Evolutionary conservation across 2,888 invertebrate genomes (phyloP), one percentile per base, ranked within the genome.

Genomic region (Frankliniella intonsa): DNA sequence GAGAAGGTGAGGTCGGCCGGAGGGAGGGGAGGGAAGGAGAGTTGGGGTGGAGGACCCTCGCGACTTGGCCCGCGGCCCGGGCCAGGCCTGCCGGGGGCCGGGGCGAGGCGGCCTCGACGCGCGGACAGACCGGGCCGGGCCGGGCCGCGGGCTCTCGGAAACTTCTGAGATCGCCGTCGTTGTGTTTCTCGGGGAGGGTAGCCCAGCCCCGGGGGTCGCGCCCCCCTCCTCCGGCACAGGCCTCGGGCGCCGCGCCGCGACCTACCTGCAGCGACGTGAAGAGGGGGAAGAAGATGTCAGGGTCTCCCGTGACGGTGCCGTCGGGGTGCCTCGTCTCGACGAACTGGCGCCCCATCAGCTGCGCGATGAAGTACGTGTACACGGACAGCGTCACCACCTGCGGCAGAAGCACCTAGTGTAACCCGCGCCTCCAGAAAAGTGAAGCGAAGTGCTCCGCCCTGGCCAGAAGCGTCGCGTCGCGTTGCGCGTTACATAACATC

Each of bases 361-460:
- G 95, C 10, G 96, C 95, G 83, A 96, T 92, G 88, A 97, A 97
- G 88, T 97, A 97, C 12, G 95, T 94, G 88, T 97, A 97, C 82
- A 97, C 91, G 17, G 97, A 95, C 85, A 97, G 89, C 1, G 97
- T 97, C 51, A 97, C 97, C 84, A 97, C 97, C 97, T 97, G 90
- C 82, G 89, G 88, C 83, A 84, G 38, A 38, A 38, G 38, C 38
- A 38, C 38, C 38, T 38, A 38, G 38, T 38, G 5, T 38, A 38
- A 38, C 38, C 2, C 38, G 38, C 38, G 38, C 38, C 38, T 38
- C 38, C 38, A 38, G 38, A 38, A 38, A 38, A 38, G n/a, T n/a
- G n/a, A 38, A 38, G 2, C 3, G 38, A 38, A 38, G 38, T 38
- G 38, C 38, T 38, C 38, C 38, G 38, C 38, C 38, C 38, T 38